Conservation (phyloP, 2,113 vertebrate genomes). For the Dinomys branickii region DNA sequence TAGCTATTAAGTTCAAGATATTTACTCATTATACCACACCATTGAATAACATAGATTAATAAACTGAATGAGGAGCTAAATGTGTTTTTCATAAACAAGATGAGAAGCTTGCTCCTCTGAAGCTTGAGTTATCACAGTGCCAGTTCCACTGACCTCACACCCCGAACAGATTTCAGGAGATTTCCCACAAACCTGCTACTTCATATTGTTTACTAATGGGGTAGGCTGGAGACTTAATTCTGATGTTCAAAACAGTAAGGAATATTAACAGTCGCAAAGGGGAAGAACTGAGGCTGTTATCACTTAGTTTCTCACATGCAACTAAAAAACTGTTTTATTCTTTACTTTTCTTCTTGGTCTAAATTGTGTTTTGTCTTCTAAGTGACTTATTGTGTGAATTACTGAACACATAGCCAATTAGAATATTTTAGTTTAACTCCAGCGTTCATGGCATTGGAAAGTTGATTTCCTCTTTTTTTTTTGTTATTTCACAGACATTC, state of each 20-base stretch:
- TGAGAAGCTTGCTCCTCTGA: not conserved
- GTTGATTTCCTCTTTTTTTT: not conserved
- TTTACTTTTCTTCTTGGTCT: not conserved
- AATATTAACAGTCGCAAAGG: not conserved
- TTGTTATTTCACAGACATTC: not conserved
- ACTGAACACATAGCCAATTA: not conserved
- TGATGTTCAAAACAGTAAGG: not conserved
- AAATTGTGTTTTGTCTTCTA: not conserved
- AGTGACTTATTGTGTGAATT: not conserved
- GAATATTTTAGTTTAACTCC: not conserved
- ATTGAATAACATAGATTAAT: not conserved
- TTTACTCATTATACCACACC: not conserved
- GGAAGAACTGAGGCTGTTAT: no score
- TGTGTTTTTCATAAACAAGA: not conserved
- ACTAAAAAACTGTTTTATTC: not conserved
- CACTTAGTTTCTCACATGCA: not conserved
- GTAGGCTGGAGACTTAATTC: not conserved
- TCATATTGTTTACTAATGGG: not conserved
- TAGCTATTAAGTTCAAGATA: not conserved
- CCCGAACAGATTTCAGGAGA: not conserved
- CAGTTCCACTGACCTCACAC: not conserved
- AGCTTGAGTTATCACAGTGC: not conserved
- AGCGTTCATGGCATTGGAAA: not conserved
- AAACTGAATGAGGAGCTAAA: not conserved
- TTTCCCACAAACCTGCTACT: not conserved